Evolutionary conservation across 2,888 invertebrate species (phyloP).

Genomic region (Lomographa bimaculata): DNA sequence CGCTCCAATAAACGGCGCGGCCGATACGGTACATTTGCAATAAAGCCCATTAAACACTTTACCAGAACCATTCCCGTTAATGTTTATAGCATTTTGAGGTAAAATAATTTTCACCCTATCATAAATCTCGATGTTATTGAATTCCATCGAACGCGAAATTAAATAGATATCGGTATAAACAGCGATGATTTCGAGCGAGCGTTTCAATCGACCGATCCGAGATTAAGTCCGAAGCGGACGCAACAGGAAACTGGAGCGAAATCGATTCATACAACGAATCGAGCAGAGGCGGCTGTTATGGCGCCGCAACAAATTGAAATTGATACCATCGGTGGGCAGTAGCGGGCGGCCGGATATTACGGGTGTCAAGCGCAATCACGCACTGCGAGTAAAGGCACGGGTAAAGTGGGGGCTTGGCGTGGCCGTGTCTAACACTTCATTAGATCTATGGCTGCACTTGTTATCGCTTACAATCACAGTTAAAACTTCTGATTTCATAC

Average conservation of each 20-base stretch:
- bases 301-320: constrained; percentile 81
- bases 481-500: too few species aligned
- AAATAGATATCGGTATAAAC: constrained; percentile 57
- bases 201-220: constrained; percentile 66
- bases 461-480: too few species aligned
- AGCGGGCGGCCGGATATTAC: constrained; percentile 76
- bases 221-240: constrained; percentile 73
- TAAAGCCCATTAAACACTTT: constrained; percentile 9
- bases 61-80: constrained; percentile 12
- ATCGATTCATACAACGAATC: constrained; percentile 77
- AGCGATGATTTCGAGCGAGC: constrained; percentile 52
- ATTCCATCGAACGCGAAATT: constrained; percentile 53
- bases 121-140: constrained; percentile 49
- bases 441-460: constrained; percentile 39
- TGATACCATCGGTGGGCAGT: constrained; percentile 79
- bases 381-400: constrained; percentile 52
- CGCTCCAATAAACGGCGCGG: constrained; percentile 5
- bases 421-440: constrained; percentile 51
- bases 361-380: constrained; percentile 80
- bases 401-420: too few species aligned
- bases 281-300: constrained; percentile 71
- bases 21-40: constrained; percentile 4
- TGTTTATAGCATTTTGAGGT: constrained; percentile 37
- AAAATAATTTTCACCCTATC: constrained; percentile 37
- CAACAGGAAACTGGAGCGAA: constrained; percentile 78